Conservation (phyloP, 2,113 vertebrate species). For the Pica pica region DNA sequence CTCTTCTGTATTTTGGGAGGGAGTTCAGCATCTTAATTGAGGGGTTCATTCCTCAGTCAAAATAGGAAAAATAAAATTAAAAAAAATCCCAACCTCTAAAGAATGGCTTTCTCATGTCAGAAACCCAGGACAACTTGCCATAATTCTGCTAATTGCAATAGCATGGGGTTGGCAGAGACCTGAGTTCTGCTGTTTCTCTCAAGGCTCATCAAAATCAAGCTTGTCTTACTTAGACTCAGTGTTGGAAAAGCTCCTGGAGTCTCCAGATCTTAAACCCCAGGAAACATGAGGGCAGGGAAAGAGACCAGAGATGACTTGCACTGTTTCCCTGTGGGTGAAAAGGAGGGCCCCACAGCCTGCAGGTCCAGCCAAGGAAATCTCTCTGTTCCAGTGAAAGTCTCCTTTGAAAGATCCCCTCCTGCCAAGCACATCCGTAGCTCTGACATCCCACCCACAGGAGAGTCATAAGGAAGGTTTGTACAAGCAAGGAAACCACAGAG, state of each 20-base stretch:
- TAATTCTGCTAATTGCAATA: background rate
- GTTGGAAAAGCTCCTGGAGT: background rate
- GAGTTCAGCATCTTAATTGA: background rate
- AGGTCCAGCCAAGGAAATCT: background rate
- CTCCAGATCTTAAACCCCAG: background rate
- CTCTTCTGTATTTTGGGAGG: background rate
- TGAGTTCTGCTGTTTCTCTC: background rate
- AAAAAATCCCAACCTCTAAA: background rate
- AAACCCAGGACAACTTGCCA: background rate
- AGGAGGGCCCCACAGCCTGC: background rate
- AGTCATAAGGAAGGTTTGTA: background rate
- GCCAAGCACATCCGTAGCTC: background rate
- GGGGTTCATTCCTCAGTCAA: background rate
- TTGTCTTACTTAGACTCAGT: background rate
- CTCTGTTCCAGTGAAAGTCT: background rate
- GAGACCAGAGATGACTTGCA: background rate
- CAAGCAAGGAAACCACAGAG: background rate
- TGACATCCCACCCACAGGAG: background rate
- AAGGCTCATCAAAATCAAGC: background rate
- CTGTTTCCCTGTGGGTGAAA: background rate
- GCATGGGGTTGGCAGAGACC: background rate
- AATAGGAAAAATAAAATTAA: background rate
- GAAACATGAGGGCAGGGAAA: background rate
- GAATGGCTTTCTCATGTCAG: background rate
- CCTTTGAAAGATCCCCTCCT: background rate